Evolutionary conservation across 35 echinoderm and acorn worm genomes (phyloP), one percentile per base, ranked within the genome.

Genomic region (Apostichopus japonicus): DNA sequence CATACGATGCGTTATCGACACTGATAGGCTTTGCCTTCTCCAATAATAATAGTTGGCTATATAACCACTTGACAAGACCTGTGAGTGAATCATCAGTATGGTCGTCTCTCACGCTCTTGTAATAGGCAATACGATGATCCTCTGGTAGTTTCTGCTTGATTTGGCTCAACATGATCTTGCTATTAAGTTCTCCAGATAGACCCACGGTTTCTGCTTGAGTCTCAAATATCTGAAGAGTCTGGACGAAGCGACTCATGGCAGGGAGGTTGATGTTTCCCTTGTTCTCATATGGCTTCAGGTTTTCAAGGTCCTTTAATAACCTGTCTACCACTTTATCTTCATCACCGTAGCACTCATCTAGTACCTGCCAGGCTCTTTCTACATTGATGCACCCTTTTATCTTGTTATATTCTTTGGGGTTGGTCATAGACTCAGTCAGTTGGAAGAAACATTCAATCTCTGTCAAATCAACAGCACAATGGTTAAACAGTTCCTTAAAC

Each of bases 381-480:
- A 86, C 56, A 79, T 91, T 92, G 70, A 93, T 79, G 72, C 92
- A 96, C 10, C 86, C 78, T 84, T 86, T 92, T 17, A 92, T 92
- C 78, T 80, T 92, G 61, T 96, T 88, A 6, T 62, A 24, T 72
- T 96, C 95, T 56, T 19, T 92, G 10, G 90, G 19, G n/a, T 96
- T 94, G 70, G 25, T 16, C 90, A 96, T 96, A 1, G 93, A 92
- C 77, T 92, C 72, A 51, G 83, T 96, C 44, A 96, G 90, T 80
- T 96, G 95, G 77, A 94, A 92, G 77, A 96, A 90, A 62, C 95
- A 92, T 54, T 96, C 90, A 53, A 94, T 94, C 33, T 94, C 95
- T 84, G 81, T 89, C 11, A 96, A 15, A 17, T 55, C 63, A 21
- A 77, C 53, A 53, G 95, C 51, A 53, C 95, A 96, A 53, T 92